Evolutionary conservation across 2,888 invertebrate species (phyloP), one percentile per base, ranked within the genome.

Genomic region (Gastracanthus pulcherrimus): DNA sequence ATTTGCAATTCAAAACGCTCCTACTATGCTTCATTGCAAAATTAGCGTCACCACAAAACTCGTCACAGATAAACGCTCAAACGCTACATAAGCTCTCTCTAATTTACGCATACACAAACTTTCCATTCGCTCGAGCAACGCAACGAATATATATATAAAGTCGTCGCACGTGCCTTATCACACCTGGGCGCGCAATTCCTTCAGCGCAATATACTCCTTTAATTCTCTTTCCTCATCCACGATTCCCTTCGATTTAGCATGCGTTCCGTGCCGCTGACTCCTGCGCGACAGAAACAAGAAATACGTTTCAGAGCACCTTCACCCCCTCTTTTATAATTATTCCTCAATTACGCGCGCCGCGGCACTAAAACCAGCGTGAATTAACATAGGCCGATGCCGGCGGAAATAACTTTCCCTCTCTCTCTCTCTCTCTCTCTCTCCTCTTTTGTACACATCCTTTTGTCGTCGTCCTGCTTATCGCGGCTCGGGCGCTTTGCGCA

Each of bases 361-460:
- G 72, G 60, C 72, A 71, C 58, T 71, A 71, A 38, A 55, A 9
- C 41, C 41, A 11, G 45, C 38, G 36, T 34, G 64, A 51, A 80
- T 80, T 81, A 81, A 48, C 80, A 76, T 76, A 76, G 60, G 16
- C 55, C 76, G 69, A 82, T 81, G 81, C 81, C 77, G 81, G 81
- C 81, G 81, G 81, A 81, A 81, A 77, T 70, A 74, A 77, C 38
- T 34, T 62, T 13, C 16, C 45, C 60, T 41, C 41, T 31, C 45
- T 16, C 45, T 26, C 60, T 60, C n/a, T 31, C 29, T 31, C 38
- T n/a, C 4, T 3, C n/a, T 13, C 31, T 26, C 5, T 19, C 23
- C 31, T n/a, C n/a, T n/a, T n/a, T n/a, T 26, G 60, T 60, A 60
- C 29, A 45, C 0, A 45, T 6, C 13, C 45, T 13, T 48, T 6